Evolutionary conservation across 2,113 vertebrate genomes (phyloP).

Genomic region (Ahaetulla prasina): DNA sequence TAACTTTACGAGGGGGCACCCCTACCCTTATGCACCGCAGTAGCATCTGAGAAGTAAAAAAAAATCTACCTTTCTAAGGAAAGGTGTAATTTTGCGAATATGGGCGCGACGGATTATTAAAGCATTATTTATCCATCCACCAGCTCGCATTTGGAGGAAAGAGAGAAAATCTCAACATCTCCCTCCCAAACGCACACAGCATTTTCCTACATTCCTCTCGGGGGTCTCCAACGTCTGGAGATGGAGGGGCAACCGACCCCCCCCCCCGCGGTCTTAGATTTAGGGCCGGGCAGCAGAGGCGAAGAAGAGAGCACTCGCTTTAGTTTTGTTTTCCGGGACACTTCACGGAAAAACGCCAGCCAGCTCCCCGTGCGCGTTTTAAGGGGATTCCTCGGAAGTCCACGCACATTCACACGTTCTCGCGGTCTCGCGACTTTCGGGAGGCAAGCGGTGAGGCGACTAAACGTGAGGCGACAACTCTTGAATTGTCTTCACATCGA

Average conservation of each 20-base stretch:
- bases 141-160: background rate
- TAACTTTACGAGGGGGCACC: background rate
- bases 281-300: background rate
- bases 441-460: background rate
- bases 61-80: background rate
- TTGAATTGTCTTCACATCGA: background rate
- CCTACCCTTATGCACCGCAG: background rate
- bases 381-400: background rate
- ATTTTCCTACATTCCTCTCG: background rate
- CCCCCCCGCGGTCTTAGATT: background rate
- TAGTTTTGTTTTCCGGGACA: background rate
- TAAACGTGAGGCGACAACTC: conserved; percentile 23
- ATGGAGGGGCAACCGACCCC: background rate
- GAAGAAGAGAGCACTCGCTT: too few species aligned
- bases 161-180: background rate
- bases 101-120: background rate
- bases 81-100: background rate
- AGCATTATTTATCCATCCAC: background rate
- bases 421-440: background rate
- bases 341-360: background rate
- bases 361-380: background rate
- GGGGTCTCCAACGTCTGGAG: background rate
- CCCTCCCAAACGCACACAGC: background rate
- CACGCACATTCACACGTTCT: background rate
- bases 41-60: background rate